Conservation (phyloP, 1,140 invertebrate genomes). For the Cyphomyrmex costatus region DNA sequence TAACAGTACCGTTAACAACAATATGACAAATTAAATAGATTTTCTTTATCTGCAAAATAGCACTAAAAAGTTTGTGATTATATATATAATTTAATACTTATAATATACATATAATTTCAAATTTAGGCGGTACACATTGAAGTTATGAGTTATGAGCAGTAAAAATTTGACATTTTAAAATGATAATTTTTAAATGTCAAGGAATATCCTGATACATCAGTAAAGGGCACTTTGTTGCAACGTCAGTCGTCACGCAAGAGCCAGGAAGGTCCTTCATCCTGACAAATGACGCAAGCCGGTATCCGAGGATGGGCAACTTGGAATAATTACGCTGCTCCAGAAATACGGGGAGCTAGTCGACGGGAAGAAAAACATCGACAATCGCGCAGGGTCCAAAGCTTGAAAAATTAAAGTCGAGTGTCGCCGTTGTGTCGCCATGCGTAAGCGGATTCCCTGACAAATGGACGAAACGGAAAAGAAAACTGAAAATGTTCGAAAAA, state of each 20-base stretch:
- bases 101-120: slow-evolving; percentile 23
- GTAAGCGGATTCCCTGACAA: slow-evolving; percentile 76
- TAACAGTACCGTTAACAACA: neutral
- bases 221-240: neutral
- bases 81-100: neutral
- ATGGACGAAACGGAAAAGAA: slow-evolving; percentile 64
- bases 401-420: slow-evolving; percentile 82
- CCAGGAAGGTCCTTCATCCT: slow-evolving; percentile 77
- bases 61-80: neutral
- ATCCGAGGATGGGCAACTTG: slow-evolving; percentile 33
- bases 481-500: slow-evolving; percentile 44
- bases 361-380: slow-evolving; percentile 70
- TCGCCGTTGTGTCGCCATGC: slow-evolving; percentile 68
- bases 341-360: slow-evolving; percentile 74
- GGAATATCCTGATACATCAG: slow-evolving; percentile 4
- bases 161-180: slow-evolving; percentile 10
- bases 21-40: neutral
- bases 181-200: slow-evolving; percentile 21
- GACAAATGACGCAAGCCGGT: slow-evolving; percentile 78
- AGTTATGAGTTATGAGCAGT: neutral
- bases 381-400: slow-evolving; percentile 69
- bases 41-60: neutral
- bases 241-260: slow-evolving; percentile 40
- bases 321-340: slow-evolving; percentile 77
- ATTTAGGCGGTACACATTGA: neutral